Conservation (phyloP, 2,113 vertebrate species). For the Platichthys stellatus region DNA sequence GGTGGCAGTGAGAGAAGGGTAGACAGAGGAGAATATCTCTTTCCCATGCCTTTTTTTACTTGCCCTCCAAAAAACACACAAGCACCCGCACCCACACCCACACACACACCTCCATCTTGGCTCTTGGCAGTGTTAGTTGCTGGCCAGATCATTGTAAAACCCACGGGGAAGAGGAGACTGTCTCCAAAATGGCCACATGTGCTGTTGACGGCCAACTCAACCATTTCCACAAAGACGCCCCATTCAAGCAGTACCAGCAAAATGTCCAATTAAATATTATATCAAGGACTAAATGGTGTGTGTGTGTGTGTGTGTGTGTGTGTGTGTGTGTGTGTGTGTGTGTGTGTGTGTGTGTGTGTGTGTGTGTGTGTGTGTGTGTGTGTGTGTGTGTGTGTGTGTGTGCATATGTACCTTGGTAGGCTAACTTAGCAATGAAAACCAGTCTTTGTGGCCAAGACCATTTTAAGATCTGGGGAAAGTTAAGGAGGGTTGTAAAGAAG, state of each 20-base stretch:
- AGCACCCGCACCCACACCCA: constrained; percentile 11
- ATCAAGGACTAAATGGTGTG: constrained; percentile 58
- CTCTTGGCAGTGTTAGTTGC: constrained; percentile 53
- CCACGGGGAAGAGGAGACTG: constrained; percentile 50
- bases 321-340: constrained; percentile 19
- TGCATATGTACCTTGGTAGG: constrained; percentile 9
- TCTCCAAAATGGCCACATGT: constrained; percentile 65
- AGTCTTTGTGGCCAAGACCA: constrained; percentile 22
- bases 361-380: constrained; percentile 9
- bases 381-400: background rate
- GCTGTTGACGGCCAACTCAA: constrained; percentile 49
- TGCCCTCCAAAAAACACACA: constrained; percentile 11
- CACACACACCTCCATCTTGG: constrained; percentile 43
- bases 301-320: too few relatives aligned
- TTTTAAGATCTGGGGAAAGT: constrained; percentile 1
- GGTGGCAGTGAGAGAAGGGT: constrained; percentile 36
- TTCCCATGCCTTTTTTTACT: constrained; percentile 51
- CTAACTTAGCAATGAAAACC: constrained; percentile 26
- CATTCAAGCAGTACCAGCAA: constrained; percentile 56
- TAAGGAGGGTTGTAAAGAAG: constrained; percentile 11
- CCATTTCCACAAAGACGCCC: constrained; percentile 54
- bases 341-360: too few relatives aligned
- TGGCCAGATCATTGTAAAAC: constrained; percentile 58
- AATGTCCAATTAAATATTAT: constrained; percentile 72
- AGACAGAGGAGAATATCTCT: constrained; percentile 51